These are phyloP conservation scores for Tethya wilhelma DNA, from an alignment of 37 sponge, comb jelly and placozoan genomes.

Conservation along the genomic window DNA sequence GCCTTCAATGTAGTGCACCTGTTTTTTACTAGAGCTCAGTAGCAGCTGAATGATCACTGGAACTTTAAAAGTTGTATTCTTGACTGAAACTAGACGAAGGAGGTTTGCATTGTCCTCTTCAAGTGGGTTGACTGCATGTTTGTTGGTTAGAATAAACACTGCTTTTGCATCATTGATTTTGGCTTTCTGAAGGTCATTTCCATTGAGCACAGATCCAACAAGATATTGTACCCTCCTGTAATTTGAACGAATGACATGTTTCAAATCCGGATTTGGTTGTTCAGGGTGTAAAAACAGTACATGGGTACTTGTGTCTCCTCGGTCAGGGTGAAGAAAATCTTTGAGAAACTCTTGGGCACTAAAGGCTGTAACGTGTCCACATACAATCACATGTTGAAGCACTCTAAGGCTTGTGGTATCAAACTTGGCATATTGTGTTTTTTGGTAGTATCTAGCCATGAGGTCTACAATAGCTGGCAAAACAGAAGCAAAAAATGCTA, in stretches of 20 bases:
- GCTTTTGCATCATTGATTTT: constrained; percentile 44
- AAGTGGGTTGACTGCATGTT: constrained; percentile 33
- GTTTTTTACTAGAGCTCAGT: constrained; percentile 31
- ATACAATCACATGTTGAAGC: constrained; percentile 67
- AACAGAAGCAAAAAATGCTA: constrained; percentile 59
- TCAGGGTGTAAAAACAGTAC: constrained; percentile 66
- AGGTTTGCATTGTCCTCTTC: constrained; percentile 73
- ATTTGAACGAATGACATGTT: constrained; percentile 46
- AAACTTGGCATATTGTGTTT: constrained; percentile 34
- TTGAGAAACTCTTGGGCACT: constrained; percentile 58
- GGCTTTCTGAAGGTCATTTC: constrained; percentile 55
- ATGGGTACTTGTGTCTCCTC: constrained; percentile 47
- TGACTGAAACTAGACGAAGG: constrained; percentile 73
- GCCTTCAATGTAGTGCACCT: constrained; percentile 38
- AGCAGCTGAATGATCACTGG: constrained; percentile 81
- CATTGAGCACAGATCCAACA: constrained; percentile 59
- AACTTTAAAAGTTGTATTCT: constrained; percentile 50
- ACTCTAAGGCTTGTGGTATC: constrained; percentile 19
- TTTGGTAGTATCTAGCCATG: neutral
- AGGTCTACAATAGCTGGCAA: constrained; percentile 48
- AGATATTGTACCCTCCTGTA: constrained; percentile 62
- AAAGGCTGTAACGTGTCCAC: constrained; percentile 61
- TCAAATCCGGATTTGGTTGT: constrained; percentile 50
- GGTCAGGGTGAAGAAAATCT: constrained; percentile 81
- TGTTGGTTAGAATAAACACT: constrained; percentile 70